Evolutionary conservation across 2,113 vertebrate species (phyloP).

Genomic region (Xenopus laevis): DNA sequence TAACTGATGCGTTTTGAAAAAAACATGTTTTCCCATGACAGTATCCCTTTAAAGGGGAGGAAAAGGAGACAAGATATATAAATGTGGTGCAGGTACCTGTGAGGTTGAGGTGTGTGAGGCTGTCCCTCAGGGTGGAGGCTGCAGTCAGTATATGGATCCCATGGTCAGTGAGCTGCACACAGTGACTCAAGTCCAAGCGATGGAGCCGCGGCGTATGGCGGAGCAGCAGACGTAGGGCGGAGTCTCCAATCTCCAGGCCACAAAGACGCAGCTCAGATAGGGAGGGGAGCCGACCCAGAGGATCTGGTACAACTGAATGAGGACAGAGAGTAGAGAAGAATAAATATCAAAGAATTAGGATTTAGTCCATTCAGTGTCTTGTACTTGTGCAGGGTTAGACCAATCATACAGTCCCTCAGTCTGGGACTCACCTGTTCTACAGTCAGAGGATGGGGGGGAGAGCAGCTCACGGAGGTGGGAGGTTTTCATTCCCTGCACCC

Average conservation of each 20-base stretch:
- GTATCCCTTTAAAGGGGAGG: not conserved
- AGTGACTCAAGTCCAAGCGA: conserved; percentile 35
- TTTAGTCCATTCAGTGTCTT: no score
- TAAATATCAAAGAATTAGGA: no score
- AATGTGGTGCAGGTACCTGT: conserved; percentile 1
- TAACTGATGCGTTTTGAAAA: no score
- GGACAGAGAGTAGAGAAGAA: no score
- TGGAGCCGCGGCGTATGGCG: conserved; percentile 33
- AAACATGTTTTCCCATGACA: no score
- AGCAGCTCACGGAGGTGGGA: conserved; percentile 85
- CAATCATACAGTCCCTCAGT: no score
- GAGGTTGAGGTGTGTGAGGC: conserved; percentile 38
- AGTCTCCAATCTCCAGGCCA: conserved; percentile 27
- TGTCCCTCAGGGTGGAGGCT: conserved; percentile 34
- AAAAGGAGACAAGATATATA: not conserved
- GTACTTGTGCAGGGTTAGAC: no score
- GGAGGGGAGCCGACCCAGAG: conserved; percentile 19
- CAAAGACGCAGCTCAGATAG: conserved; percentile 31
- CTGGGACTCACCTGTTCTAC: conserved; percentile 67
- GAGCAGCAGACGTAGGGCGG: conserved; percentile 36
- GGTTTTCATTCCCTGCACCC: conserved; percentile 85
- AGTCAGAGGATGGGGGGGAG: conserved; percentile 70
- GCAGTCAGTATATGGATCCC: conserved; percentile 38
- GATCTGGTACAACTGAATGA: conserved; percentile 4
- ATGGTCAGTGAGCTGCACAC: conserved; percentile 30